A percentile compares a stretch with the other conserved stretches of the same genome.
Conservation (phyloP, 1,140 invertebrate species). For the Chymomyza costata region DNA sequence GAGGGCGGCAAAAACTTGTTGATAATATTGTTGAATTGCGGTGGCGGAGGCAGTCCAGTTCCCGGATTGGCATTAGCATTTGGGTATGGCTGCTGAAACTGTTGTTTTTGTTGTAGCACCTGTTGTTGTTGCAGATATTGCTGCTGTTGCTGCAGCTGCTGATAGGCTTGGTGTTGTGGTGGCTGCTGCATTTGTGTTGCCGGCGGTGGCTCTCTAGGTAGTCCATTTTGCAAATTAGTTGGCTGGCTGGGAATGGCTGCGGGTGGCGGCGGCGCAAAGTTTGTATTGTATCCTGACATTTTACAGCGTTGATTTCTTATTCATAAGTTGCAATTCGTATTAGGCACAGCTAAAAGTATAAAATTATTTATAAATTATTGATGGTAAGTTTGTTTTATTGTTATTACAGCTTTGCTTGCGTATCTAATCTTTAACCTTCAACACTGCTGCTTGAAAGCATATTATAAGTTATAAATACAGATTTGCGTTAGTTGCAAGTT, state of each 20-base stretch:
- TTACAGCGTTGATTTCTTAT: constrained; percentile 33
- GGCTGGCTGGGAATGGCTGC: constrained; percentile 35
- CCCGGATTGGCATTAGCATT: constrained; percentile 21
- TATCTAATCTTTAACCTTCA: no score
- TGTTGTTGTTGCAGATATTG: constrained; percentile 16
- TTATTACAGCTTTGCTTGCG: no score
- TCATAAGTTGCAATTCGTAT: constrained; percentile 57
- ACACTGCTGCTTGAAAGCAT: no score
- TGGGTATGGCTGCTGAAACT: constrained; percentile 28
- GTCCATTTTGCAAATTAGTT: constrained; percentile 47
- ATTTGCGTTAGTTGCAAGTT: no score
- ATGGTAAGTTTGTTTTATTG: no score
- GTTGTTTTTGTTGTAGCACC: constrained; percentile 16
- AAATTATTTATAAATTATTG: no score
- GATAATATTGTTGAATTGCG: constrained; percentile 39
- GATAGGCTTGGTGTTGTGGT: constrained; percentile 12
- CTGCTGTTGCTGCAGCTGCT: constrained; percentile 20
- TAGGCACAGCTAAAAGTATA: no score
- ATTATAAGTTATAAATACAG: no score
- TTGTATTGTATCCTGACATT: constrained; percentile 67
- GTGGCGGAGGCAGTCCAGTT: constrained; percentile 9
- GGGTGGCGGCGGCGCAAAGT: constrained; percentile 54
- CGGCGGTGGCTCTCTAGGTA: constrained; percentile 24
- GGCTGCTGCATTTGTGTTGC: constrained; percentile 6
- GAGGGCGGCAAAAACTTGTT: constrained; percentile 59